Evolutionary conservation across 2,888 invertebrate species (phyloP).

Genomic region (Drosophila kanekoi): DNA sequence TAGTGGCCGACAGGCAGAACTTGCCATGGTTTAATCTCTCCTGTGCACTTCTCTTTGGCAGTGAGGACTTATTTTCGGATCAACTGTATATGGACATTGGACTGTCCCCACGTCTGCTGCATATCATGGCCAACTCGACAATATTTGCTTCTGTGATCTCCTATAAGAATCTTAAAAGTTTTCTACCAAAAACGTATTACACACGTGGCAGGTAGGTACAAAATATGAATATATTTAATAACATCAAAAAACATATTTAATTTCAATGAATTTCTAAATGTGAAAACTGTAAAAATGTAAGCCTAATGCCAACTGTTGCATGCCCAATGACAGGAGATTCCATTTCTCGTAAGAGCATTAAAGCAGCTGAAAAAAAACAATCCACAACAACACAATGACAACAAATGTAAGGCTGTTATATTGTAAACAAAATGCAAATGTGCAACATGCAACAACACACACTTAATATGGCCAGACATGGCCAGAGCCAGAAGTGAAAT

Average conservation of each 20-base stretch:
- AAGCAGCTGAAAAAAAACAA: constrained; percentile 24
- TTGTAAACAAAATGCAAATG: constrained; percentile 70
- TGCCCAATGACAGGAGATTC: constrained; percentile 21
- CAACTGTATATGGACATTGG: constrained; percentile 85
- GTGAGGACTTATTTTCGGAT: constrained; percentile 85
- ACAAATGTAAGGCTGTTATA: constrained; percentile 48
- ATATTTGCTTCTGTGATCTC: constrained; percentile 85
- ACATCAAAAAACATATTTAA: neutral
- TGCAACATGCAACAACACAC: constrained; percentile 34
- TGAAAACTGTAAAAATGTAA: constrained; percentile 30
- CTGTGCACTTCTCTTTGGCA: constrained; percentile 51
- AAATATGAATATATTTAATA: neutral
- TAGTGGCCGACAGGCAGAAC: constrained; percentile 13
- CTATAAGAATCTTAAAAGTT: constrained; percentile 85
- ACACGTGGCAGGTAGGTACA: constrained; percentile 84
- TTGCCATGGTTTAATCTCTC: constrained; percentile 33
- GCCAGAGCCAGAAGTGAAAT: constrained; percentile 32
- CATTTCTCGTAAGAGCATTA: constrained; percentile 67
- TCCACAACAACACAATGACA: constrained; percentile 33
- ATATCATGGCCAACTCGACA: constrained; percentile 84
- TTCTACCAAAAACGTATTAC: constrained; percentile 85
- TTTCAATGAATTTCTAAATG: constrained; percentile 15
- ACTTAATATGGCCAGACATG: constrained; percentile 12
- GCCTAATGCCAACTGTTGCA: constrained; percentile 56
- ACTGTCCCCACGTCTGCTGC: constrained; percentile 80